These are phyloP conservation scores for Noctua janthina DNA, from an alignment of 2,888 invertebrate species.

Conservation along the genomic window DNA sequence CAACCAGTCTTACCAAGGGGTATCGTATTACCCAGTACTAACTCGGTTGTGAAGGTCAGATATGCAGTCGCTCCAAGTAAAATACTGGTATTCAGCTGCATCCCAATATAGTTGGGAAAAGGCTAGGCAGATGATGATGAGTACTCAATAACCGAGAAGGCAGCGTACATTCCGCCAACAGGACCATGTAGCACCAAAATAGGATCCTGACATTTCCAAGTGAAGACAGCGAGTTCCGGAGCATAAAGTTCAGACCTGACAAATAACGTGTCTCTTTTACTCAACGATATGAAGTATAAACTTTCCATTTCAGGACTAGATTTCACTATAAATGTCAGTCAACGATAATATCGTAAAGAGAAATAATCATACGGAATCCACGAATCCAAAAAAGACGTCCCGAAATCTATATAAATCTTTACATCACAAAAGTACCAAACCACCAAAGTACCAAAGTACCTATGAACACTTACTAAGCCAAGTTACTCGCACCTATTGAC, in stretches of 20 bases:
- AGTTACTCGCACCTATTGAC: background rate
- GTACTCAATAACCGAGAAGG: too few species aligned
- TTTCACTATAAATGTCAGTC: background rate
- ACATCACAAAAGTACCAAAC: background rate
- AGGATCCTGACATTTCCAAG: background rate
- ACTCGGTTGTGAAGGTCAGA: too few species aligned
- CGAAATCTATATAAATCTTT: background rate
- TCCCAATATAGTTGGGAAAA: too few species aligned
- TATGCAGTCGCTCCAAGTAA: too few species aligned
- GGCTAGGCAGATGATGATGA: too few species aligned
- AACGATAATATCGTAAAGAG: background rate
- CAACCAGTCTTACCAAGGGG: too few species aligned
- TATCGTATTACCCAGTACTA: too few species aligned
- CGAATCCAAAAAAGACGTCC: background rate
- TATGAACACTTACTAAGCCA: background rate
- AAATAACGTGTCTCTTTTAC: background rate
- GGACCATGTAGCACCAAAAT: too few species aligned
- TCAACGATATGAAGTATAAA: background rate
- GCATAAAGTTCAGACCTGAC: background rate
- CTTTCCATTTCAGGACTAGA: too few species aligned
- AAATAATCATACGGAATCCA: background rate
- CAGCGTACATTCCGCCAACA: too few species aligned
- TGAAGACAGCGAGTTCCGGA: background rate
- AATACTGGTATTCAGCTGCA: too few species aligned
- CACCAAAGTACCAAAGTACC: background rate